phyloP scores from a whole-genome alignment of 2,797 vertebrate species.

The Mus minutoides region DNA sequence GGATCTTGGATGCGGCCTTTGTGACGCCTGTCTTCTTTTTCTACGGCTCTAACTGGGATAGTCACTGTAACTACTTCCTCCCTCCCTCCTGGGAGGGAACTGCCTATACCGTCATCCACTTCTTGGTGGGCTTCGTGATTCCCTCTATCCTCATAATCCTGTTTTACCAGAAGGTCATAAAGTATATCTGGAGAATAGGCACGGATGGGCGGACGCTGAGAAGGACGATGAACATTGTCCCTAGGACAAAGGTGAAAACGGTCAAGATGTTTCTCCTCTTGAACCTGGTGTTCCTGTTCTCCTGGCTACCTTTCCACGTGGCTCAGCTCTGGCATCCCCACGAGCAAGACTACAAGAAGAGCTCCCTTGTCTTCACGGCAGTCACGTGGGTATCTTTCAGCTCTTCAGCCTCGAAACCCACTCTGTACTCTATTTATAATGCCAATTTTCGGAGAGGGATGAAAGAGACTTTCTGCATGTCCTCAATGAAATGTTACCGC shows the following conservation, averaged over 20 bases:
- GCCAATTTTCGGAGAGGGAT: slow-evolving; percentile 95
- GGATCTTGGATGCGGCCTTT: slow-evolving; percentile 91
- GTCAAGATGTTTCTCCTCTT: slow-evolving; percentile 98
- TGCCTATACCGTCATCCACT: slow-evolving; percentile 88
- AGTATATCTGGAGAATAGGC: slow-evolving; percentile 96
- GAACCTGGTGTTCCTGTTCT: slow-evolving; percentile 93
- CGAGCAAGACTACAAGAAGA: slow-evolving; percentile 87
- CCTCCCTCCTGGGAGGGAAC: slow-evolving; percentile 91
- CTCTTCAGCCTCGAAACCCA: slow-evolving; percentile 94
- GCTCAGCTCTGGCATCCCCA: slow-evolving; percentile 94
- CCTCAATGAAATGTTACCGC: slow-evolving; percentile 97
- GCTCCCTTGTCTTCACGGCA: slow-evolving; percentile 90
- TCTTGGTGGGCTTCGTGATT: slow-evolving; percentile 91
- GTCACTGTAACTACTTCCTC: slow-evolving; percentile 94
- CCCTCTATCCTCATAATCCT: slow-evolving; percentile 90
- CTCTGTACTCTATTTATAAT: slow-evolving; percentile 93
- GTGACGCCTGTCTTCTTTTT: slow-evolving; percentile 92
- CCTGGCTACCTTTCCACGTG: slow-evolving; percentile 94
- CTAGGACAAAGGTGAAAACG: slow-evolving; percentile 97
- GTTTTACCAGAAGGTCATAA: slow-evolving; percentile 95
- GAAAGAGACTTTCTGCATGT: slow-evolving; percentile 98
- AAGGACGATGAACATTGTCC: slow-evolving; percentile 96
- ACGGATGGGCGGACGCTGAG: slow-evolving; percentile 92
- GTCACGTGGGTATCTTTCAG: slow-evolving; percentile 94
- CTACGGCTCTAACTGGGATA: slow-evolving; percentile 85